These are phyloP conservation scores for Hippoglossus hippoglossus DNA, from an alignment of 2,797 vertebrate species.

Conservation along the genomic window DNA sequence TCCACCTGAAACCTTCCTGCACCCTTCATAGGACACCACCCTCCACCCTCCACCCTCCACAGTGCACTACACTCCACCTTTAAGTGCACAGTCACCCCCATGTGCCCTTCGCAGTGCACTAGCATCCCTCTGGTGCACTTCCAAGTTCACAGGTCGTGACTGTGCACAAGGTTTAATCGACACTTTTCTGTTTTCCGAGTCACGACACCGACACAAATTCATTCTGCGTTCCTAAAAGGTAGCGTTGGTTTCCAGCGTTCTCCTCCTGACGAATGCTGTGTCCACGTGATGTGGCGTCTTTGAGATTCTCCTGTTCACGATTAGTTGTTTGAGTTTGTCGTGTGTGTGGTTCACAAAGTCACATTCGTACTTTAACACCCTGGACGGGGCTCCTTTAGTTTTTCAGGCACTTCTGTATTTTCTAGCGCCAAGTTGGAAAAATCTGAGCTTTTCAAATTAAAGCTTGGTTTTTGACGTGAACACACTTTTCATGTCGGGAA, in stretches of 20 bases:
- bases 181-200: constrained; percentile 11
- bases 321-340: background rate
- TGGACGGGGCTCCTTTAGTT: background rate
- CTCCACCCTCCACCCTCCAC: background rate
- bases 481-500: background rate
- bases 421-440: background rate
- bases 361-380: background rate
- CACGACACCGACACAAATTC: constrained; percentile 40
- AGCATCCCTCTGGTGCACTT: constrained; percentile 38
- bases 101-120: background rate
- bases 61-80: background rate
- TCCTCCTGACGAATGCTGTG: background rate
- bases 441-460: background rate
- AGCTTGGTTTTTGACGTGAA: background rate
- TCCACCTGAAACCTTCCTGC: background rate
- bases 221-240: constrained; percentile 17
- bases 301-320: background rate
- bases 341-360: background rate
- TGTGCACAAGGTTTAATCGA: background rate
- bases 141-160: constrained; percentile 36
- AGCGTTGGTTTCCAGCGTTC: background rate
- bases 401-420: constrained; percentile 1
- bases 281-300: constrained; percentile 10
- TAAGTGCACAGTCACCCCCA: background rate
- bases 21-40: background rate